A percentile compares a stretch with the other conserved stretches of the same genome.
Conservation (phyloP, 2,113 vertebrate species). For the Nothoprocta perdicaria region DNA sequence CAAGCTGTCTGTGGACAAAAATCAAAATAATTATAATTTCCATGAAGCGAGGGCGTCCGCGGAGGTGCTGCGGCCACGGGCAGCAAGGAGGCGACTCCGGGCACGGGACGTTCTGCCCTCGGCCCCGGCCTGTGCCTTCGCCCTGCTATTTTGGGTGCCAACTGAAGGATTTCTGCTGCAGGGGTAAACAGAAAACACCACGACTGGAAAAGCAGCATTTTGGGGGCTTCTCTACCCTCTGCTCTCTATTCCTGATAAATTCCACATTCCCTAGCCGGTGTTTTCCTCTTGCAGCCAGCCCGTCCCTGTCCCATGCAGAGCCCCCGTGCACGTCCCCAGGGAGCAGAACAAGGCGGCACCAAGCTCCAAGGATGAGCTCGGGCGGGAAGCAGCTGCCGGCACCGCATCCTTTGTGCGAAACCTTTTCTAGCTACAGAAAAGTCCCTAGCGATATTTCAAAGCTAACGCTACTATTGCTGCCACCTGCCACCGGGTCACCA, state of each 20-base stretch:
- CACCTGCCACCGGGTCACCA: background rate
- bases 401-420: background rate
- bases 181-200: background rate
- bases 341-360: background rate
- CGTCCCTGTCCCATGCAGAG: no score
- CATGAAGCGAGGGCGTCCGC: conserved; percentile 51
- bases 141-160: no score
- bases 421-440: no score
- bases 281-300: fast-evolving
- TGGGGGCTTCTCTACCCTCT: background rate
- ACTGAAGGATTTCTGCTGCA: background rate
- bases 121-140: no score
- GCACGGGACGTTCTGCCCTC: no score
- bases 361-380: fast-evolving
- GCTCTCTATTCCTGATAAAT: background rate
- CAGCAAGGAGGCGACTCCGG: no score
- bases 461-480: background rate
- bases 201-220: background rate
- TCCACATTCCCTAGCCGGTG: background rate
- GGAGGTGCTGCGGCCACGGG: no score
- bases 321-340: background rate
- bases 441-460: background rate
- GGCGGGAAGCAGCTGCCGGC: background rate
- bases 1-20: conserved; percentile 82
- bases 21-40: conserved; percentile 86